Evolutionary conservation across 2,888 invertebrate genomes (phyloP).

Genomic region (Nemotelus nigrinus): DNA sequence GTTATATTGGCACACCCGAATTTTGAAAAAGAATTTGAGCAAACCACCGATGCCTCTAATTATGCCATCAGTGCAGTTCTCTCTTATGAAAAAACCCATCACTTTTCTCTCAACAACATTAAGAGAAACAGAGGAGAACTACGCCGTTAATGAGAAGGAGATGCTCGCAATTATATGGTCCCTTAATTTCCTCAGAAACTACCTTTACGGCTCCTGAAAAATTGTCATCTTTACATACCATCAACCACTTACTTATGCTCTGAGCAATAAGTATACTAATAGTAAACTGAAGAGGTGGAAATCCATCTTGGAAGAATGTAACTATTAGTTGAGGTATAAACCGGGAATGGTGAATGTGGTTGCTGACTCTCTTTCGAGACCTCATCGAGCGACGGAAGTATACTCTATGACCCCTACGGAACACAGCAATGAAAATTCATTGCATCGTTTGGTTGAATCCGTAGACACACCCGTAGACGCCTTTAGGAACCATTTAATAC

Average conservation of each 20-base stretch:
- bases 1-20: not conserved
- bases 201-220: not conserved
- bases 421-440: conserved; percentile 13
- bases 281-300: conserved; percentile 52
- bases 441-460: not conserved
- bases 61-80: conserved; percentile 13
- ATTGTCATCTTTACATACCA: conserved; percentile 23
- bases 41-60: conserved; percentile 14
- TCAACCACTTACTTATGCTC: conserved; percentile 47
- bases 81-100: conserved; percentile 4
- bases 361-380: conserved; percentile 46
- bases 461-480: conserved; percentile 19
- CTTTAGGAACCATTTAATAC: not conserved
- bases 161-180: conserved; percentile 35
- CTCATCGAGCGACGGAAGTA: not conserved
- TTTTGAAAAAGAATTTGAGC: not conserved
- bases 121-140: conserved; percentile 19
- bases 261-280: conserved; percentile 51
- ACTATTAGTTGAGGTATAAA: conserved; percentile 33
- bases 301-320: conserved; percentile 46
- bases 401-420: not conserved
- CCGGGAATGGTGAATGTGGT: conserved; percentile 47
- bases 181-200: not conserved
- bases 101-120: conserved; percentile 7
- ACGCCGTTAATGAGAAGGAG: conserved; percentile 36